Evolutionary conservation across 2,888 invertebrate genomes (phyloP), one percentile per base, ranked within the genome.

Genomic region (Agapostemon virescens): DNA sequence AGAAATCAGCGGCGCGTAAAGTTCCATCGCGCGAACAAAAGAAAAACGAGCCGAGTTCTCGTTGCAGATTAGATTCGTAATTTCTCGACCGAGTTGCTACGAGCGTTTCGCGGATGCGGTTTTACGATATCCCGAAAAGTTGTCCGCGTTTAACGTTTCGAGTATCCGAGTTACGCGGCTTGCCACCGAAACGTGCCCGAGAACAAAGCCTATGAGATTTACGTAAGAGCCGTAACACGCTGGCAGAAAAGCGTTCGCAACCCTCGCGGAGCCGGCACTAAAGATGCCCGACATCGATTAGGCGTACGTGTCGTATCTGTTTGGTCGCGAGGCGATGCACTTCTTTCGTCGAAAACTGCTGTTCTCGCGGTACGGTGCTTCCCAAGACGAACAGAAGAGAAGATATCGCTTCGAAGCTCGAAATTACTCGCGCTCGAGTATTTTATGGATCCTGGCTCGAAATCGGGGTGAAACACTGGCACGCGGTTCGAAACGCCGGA

Each of bases 241-340:
- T 58, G 77, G 69, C 76, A 84, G 68, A 80, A n/a, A n/a, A 85
- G 87, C 84, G 76, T 77, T 79, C 82, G 83, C 83, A 69, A 26
- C 74, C 72, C 71, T 70, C 33, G 49, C 52, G 82, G 61, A 74
- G 86, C 84, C 77, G 77, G 71, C 84, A 84, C 89, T 87, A 84
- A 82, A 90, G 91, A 91, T 91, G 91, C 85, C 88, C 90, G 89
- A 91, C 89, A 91, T 91, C 89, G 91, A 91, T 91, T 90, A 84
- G 80, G 69, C 63, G 86, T 86, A 90, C 90, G 90, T 91, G 91
- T 86, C 87, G 74, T 91, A 91, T 91, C 91, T 87, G 73, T 81
- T 79, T 69, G 80, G 74, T 84, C 61, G 69, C 69, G 63, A 84
- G 84, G 89, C 88, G 90, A 89, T 90, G 76, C 74, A 69, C 70